phyloP scores from a whole-genome alignment of 2,797 vertebrate species.

The Centroberyx gerrardi region DNA sequence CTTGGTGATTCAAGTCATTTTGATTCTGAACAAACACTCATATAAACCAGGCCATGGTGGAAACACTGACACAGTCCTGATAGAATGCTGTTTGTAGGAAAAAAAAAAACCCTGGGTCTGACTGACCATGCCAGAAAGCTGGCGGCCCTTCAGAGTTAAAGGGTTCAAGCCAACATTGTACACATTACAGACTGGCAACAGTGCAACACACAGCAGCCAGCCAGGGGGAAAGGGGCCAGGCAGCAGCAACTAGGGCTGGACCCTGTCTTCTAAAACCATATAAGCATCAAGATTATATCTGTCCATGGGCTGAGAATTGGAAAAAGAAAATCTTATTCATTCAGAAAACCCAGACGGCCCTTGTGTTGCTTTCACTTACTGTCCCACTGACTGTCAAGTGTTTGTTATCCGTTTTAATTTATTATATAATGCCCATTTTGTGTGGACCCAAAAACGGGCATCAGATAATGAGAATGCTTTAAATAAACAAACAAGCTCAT shows the following conservation, averaged over 20 bases:
- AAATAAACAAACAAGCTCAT: not conserved
- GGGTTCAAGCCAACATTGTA: conserved; percentile 61
- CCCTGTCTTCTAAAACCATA: conserved; percentile 32
- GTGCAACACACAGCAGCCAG: conserved; percentile 41
- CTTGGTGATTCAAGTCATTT: not conserved
- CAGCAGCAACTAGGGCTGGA: conserved; percentile 13
- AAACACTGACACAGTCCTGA: conserved; percentile 53
- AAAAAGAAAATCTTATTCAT: not conserved
- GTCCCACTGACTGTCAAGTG: conserved; percentile 20
- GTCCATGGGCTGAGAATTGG: conserved; percentile 8
- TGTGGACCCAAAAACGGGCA: conserved; percentile 16
- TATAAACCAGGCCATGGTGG: conserved; percentile 12
- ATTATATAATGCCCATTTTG: not conserved
- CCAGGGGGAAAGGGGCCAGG: not conserved
- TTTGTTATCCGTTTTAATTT: not conserved
- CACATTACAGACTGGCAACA: conserved; percentile 61
- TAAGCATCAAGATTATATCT: conserved; percentile 40
- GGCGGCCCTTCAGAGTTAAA: conserved; percentile 47
- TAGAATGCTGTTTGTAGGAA: conserved; percentile 38
- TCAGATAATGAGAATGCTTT: not conserved
- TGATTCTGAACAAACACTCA: conserved; percentile 4
- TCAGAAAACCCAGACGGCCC: not conserved
- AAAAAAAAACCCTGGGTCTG: conserved; percentile 32
- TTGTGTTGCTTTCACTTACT: not conserved
- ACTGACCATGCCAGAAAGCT: conserved; percentile 53